These are phyloP conservation scores for Ellobius talpinus DNA, from an alignment of 2,113 vertebrate genomes.

Conservation along the genomic window DNA sequence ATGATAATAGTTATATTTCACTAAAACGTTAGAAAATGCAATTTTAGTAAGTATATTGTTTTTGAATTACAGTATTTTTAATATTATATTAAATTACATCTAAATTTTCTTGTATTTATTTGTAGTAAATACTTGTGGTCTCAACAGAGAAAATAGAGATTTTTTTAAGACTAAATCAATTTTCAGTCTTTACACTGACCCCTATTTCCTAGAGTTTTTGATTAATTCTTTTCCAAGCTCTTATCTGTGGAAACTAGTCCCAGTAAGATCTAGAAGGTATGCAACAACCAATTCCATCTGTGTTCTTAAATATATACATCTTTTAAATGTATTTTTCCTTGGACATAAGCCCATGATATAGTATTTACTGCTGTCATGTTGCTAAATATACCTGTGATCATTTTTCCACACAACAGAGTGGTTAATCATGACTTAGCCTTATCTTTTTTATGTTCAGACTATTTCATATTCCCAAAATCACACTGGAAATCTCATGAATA, in stretches of 20 bases:
- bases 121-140: not conserved
- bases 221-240: not conserved
- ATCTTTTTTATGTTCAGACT: conserved; percentile 37
- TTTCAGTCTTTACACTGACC: not conserved
- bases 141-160: not conserved
- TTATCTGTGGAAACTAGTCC: not conserved
- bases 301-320: not conserved
- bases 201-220: not conserved
- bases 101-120: not conserved
- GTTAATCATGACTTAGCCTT: conserved; percentile 50
- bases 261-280: not conserved
- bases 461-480: conserved; percentile 50
- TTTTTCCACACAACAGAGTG: conserved; percentile 7
- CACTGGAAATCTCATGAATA: conserved; percentile 59
- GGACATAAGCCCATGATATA: not conserved
- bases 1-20: not conserved
- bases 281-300: not conserved
- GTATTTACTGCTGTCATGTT: not conserved
- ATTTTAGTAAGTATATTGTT: conserved; percentile 25
- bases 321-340: not conserved
- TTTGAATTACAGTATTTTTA: not conserved
- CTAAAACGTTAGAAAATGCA: not conserved
- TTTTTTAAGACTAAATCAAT: not conserved
- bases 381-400: conserved; percentile 16
- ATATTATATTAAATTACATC: conserved; percentile 20